phyloP scores from a whole-genome alignment of 2,888 invertebrate species.

The Leucozona laternaria region DNA sequence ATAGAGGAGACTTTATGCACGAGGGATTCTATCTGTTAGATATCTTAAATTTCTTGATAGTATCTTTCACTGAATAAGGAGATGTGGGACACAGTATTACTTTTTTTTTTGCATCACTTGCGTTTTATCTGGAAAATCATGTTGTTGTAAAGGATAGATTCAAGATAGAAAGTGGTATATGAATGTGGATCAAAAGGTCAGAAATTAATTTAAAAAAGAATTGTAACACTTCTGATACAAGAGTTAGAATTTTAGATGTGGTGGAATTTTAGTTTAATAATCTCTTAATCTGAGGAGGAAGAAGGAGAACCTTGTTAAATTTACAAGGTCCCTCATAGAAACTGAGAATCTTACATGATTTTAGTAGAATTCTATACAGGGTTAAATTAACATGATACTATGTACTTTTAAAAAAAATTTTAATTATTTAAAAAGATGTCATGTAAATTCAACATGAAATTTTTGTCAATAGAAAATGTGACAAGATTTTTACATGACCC shows the following conservation, averaged over 20 bases:
- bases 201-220: not conserved
- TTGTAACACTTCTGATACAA: not conserved
- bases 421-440: too few relatives aligned
- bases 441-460: too few relatives aligned
- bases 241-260: not conserved
- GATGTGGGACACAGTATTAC: not conserved
- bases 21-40: not conserved
- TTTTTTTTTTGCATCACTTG: not conserved
- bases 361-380: too few relatives aligned
- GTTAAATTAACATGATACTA: too few relatives aligned
- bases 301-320: not conserved
- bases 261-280: not conserved
- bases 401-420: too few relatives aligned
- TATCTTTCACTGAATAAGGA: not conserved
- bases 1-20: not conserved
- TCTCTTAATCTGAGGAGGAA: too few relatives aligned
- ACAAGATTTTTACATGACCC: too few relatives aligned
- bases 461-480: too few relatives aligned
- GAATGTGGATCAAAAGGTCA: not conserved
- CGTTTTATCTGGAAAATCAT: not conserved
- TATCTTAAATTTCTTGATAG: conserved; percentile 3
- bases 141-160: not conserved
- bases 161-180: not conserved
- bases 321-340: too few relatives aligned
- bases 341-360: too few relatives aligned